Base-by-base conservation (phyloP, 1,140 invertebrate species). In the Ostrea denselamellosa region DNA sequence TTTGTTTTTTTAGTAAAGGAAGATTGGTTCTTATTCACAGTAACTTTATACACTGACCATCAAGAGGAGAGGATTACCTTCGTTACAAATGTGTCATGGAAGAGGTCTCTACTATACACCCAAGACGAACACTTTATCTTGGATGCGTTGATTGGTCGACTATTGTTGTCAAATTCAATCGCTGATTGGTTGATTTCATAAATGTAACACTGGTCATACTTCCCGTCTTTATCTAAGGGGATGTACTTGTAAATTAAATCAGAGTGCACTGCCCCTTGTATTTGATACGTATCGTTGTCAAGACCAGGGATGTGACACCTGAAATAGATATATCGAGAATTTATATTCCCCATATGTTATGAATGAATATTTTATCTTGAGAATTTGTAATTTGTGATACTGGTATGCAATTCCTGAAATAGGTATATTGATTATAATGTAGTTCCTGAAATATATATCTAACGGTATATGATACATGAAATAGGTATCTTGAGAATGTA, bases 241-340 rank as follows among this genome's bases (percentile, higher is more conserved):
- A 91, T 90, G 25, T 85, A 87, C 12, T 52, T 25, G 62, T 89
- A 25, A 34, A 91, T 22, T 14, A 91, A 53, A 9, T 25, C 9
- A 19, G 88, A 81, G 54, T 91, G 91, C 51, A 71, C 44, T 14
- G n/a, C 3, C 25, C 87, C 77, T 19, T 90, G 90, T 10, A 87
- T 68, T 44, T 71, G 52, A 65, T 89, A 91, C 0, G 88, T 90
- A 65, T 91, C 90, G 53, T 91, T 91, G 8, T 83, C 14, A 8
- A 87, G 81, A 12, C 87, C 88, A 28, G 90, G 90, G 14, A 91
- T 89, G 0, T 65, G 83, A 51, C 90, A 91, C 53, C 90, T 91
- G 81, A 91, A 90, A 58, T 86, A 87, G 53, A 87, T 85, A 62
- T 2, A 5, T 44, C 5, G 34, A 44, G 34, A 44, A 44, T 44